Evolutionary conservation across 2,888 invertebrate species (phyloP).

Genomic region (Cephus spinipes): DNA sequence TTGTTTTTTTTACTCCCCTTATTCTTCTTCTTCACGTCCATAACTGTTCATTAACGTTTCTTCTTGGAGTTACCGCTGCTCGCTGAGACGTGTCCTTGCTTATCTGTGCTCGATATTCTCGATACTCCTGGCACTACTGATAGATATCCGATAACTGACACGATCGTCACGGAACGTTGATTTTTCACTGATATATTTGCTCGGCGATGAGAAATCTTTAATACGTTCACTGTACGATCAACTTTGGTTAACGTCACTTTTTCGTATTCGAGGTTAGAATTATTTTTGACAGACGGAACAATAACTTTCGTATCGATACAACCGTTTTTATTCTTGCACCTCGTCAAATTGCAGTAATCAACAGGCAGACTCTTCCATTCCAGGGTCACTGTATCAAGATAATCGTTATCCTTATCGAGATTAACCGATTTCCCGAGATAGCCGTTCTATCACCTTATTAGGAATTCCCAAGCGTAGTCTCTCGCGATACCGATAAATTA

Average conservation of each 20-base stretch:
- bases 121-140: background rate
- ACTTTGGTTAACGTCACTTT: background rate
- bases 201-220: background rate
- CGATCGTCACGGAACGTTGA: background rate
- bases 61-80: background rate
- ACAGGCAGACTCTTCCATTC: background rate
- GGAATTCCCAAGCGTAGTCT: constrained; percentile 32
- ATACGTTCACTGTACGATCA: background rate
- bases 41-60: background rate
- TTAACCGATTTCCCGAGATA: constrained; percentile 47
- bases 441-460: constrained; percentile 47
- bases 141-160: background rate
- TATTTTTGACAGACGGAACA: background rate
- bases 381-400: constrained; percentile 25
- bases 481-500: constrained; percentile 56
- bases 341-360: background rate
- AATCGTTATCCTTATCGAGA: constrained; percentile 50
- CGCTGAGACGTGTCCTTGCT: background rate
- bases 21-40: background rate
- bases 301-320: background rate
- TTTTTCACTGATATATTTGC: background rate
- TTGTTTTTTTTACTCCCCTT: background rate
- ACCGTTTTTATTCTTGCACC: background rate
- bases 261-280: background rate
- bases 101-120: background rate